Base-by-base conservation (phyloP, 2,888 invertebrate species). In the Kuschelorhynchus macadamiae region DNA sequence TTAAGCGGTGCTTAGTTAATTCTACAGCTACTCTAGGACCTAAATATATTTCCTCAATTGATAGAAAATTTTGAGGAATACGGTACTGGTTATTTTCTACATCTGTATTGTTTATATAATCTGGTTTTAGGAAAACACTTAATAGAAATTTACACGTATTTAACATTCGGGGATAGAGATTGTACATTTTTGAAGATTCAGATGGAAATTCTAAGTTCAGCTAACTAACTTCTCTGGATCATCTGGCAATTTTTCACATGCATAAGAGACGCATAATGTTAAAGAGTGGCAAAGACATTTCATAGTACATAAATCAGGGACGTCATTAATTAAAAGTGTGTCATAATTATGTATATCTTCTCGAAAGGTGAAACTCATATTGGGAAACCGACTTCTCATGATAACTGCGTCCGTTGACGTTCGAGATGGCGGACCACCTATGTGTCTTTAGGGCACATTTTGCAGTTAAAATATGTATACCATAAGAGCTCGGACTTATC, bases 211-310 rank as follows among this genome's bases (percentile, higher is more conserved):
- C 49, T 30, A 25, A n/a, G 12, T 20, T 59, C 36, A 66, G 25
- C 55, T 52, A 8, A 30, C 14, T 1, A 64, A 44, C 1, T 20
- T 25, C 47, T 69, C 59, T 5, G 60, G 9, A 9, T 21, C n/a
- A 71, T 7, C 5, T 7, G 50, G 60, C 25, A 60, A 30, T 14
- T 50, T 39, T 39, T 60, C 39, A 39, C 39, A 73, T 12, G 75
- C 73, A 53, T 73, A 64, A 47, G 50, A 56, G 21, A 74, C 73
- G 61, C 72, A 73, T 56, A 74, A 60, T 7, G 67, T 65, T 25
- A 76, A 72, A 8, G 71, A 74, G 17, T 67, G 49, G 20, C 61
- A 61, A 8, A 47, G 50, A 18, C 59, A 65, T 44, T 59, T 65
- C 16, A 65, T 18, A 17, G 11, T 36, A 20, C 18, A 50, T 21